A percentile compares a stretch with the other conserved stretches of the same genome.
These are phyloP conservation scores for Rhynchotus rufescens DNA, from an alignment of 2,797 vertebrate species.

Conservation along the genomic window DNA sequence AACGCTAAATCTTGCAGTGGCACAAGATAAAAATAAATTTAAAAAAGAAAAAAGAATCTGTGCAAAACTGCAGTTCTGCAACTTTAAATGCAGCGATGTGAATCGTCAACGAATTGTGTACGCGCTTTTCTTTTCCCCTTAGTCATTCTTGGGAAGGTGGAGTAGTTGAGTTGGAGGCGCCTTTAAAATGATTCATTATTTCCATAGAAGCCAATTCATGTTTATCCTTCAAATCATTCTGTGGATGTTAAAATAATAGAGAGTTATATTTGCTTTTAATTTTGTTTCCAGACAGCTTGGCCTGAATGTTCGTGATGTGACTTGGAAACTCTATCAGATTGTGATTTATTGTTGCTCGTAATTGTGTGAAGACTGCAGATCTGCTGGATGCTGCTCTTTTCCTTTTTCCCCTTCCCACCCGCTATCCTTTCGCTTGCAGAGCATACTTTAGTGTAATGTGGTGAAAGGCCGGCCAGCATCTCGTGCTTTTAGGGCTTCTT, in stretches of 20 bases:
- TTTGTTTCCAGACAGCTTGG: constrained; percentile 76
- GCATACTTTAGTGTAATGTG: background rate
- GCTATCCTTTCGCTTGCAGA: constrained; percentile 1
- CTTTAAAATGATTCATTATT: constrained; percentile 70
- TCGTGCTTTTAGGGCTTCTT: background rate
- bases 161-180: constrained; percentile 37
- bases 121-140: constrained; percentile 13
- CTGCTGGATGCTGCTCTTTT: constrained; percentile 9
- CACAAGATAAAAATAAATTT: background rate
- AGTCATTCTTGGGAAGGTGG: constrained; percentile 59
- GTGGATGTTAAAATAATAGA: constrained; percentile 63
- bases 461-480: constrained; percentile 4
- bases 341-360: constrained; percentile 61
- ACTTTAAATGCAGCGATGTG: background rate
- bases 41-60: background rate
- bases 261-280: constrained; percentile 77
- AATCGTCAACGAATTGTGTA: background rate
- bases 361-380: constrained; percentile 60
- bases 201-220: constrained; percentile 68
- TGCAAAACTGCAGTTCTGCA: background rate
- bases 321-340: constrained; percentile 69
- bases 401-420: background rate
- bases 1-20: background rate
- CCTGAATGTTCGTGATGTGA: constrained; percentile 65
- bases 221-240: constrained; percentile 61